Evolutionary conservation across 2,797 vertebrate species (phyloP).

Genomic region (Gymnocypris eckloni): DNA sequence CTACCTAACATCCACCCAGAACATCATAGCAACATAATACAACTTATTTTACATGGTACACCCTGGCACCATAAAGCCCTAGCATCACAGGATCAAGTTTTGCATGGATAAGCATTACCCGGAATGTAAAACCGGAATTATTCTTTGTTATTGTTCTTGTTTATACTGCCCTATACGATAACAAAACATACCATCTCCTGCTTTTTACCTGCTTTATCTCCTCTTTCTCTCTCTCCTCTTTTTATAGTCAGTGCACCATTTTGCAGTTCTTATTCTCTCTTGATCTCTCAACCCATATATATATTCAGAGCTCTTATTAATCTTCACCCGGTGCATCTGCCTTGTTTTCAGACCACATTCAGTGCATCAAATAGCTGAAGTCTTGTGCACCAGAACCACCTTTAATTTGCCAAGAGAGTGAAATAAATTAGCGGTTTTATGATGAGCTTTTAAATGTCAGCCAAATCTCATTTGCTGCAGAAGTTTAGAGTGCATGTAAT

Average conservation of each 20-base stretch:
- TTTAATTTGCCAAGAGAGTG: slow-evolving; percentile 58
- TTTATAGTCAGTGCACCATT: slow-evolving; percentile 29
- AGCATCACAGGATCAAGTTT: not conserved
- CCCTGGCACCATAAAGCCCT: not conserved
- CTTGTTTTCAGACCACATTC: slow-evolving; percentile 33
- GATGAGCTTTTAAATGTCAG: slow-evolving; percentile 71
- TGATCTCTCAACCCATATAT: slow-evolving; percentile 33
- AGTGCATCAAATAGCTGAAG: slow-evolving; percentile 16
- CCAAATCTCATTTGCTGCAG: slow-evolving; percentile 64
- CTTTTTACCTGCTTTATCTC: not conserved
- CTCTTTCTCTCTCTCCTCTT: not conserved
- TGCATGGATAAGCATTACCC: not conserved
- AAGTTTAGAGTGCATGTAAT: slow-evolving; percentile 71
- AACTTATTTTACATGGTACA: not conserved
- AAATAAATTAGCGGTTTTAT: slow-evolving; percentile 71
- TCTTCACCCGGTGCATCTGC: slow-evolving; percentile 20
- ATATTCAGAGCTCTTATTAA: slow-evolving; percentile 28
- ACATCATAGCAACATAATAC: not conserved
- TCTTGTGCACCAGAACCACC: slow-evolving; percentile 62
- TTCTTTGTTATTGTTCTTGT: not conserved
- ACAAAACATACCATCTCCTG: not conserved
- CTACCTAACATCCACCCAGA: not conserved
- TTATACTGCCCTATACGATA: not conserved
- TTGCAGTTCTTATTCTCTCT: slow-evolving; percentile 29
- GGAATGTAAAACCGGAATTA: not conserved